A percentile compares a stretch with the other conserved stretches of the same genome.
Evolutionary conservation across 2,113 vertebrate species (phyloP).

Genomic region (Dinomys branickii): DNA sequence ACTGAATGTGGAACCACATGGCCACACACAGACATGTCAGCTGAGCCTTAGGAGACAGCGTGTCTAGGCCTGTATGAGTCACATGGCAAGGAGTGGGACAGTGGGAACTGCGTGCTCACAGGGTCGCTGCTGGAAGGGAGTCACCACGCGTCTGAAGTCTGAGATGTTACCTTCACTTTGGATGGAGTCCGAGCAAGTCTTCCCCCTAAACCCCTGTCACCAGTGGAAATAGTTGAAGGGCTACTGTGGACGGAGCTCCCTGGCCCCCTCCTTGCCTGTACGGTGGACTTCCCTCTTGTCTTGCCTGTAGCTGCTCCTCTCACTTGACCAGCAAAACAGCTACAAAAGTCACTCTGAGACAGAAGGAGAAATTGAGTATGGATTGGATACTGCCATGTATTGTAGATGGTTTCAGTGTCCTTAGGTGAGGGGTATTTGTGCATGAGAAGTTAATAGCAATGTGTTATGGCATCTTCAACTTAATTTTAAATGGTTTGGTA

Average conservation of each 20-base stretch:
- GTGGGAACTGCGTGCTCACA: neutral
- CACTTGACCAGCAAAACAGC: neutral
- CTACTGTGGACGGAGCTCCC: neutral
- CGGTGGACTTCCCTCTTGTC: neutral
- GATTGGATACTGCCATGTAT: neutral
- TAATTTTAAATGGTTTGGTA: neutral
- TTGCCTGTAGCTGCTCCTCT: neutral
- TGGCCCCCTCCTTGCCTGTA: neutral
- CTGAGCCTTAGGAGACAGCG: neutral
- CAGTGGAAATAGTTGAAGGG: neutral
- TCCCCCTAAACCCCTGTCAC: neutral
- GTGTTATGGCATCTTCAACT: neutral
- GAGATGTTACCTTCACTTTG: no score
- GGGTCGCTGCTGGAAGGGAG: neutral
- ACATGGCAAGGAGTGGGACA: neutral
- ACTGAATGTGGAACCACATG: neutral
- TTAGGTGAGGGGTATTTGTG: neutral
- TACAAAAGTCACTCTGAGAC: neutral
- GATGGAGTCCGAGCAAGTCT: neutral
- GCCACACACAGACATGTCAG: neutral
- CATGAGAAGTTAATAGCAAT: neutral
- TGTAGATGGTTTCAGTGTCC: neutral
- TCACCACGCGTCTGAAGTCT: rapidly evolving
- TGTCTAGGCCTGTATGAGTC: neutral
- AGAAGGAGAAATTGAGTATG: neutral